Conservation (phyloP, 2,888 invertebrate genomes). For the Pachydiplax longipennis region DNA sequence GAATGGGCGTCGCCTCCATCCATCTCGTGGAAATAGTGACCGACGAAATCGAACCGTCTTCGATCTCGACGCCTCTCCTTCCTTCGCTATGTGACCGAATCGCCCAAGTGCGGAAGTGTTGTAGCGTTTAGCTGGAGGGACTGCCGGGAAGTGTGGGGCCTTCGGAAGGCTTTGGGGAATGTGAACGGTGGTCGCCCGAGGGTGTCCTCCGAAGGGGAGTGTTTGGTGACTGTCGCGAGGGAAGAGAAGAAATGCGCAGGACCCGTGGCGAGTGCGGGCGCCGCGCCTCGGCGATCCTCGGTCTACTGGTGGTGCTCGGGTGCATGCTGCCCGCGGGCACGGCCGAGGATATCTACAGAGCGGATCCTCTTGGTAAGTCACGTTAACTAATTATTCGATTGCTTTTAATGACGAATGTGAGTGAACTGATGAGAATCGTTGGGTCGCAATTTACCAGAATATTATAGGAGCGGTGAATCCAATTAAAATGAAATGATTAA, state of each 20-base stretch:
- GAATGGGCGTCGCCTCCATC: background rate
- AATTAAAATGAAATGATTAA: too few species aligned
- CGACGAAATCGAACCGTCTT: background rate
- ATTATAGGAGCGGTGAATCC: too few species aligned
- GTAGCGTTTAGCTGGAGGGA: background rate
- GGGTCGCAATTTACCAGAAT: too few species aligned
- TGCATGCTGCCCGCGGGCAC: background rate
- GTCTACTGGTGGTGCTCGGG: background rate
- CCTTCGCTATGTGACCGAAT: background rate
- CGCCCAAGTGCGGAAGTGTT: background rate
- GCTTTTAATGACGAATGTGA: too few species aligned
- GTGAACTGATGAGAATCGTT: too few species aligned
- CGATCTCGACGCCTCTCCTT: background rate
- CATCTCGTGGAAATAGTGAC: background rate
- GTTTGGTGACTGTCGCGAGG: background rate
- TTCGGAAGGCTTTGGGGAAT: background rate
- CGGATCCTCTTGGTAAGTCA: conserved; percentile 8
- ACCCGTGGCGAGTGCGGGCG: background rate
- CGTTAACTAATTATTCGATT: too few species aligned
- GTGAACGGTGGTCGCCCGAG: background rate
- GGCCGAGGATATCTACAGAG: conserved; percentile 7
- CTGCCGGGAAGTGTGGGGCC: background rate
- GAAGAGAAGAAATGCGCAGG: background rate
- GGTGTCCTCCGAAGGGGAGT: too few species aligned
- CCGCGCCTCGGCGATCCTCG: background rate